A percentile compares a stretch with the other conserved stretches of the same genome.
These are phyloP conservation scores for Protomyctophum bolini DNA, from an alignment of 2,113 vertebrate species.

Conservation along the genomic window DNA sequence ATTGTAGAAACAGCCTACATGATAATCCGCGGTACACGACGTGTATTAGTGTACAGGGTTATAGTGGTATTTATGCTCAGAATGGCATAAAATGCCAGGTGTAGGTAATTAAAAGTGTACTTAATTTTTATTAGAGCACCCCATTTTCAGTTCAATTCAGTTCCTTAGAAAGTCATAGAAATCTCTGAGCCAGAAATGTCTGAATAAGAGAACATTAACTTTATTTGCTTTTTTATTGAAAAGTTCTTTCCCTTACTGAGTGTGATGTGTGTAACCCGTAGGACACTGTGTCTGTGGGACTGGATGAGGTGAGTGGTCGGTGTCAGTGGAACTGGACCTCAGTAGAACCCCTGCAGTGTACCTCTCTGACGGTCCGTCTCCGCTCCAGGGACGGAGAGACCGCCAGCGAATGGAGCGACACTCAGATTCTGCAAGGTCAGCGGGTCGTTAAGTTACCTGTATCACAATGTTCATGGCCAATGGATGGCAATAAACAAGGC, in stretches of 20 bases:
- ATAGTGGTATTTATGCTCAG: too few relatives aligned
- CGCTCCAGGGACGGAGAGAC: constrained; percentile 64
- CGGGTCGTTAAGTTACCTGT: neutral
- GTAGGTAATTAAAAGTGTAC: too few relatives aligned
- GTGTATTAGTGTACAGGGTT: too few relatives aligned
- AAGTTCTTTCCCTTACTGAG: constrained; percentile 20
- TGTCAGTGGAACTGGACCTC: constrained; percentile 76
- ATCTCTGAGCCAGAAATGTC: neutral
- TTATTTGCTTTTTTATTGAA: neutral
- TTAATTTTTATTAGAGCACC: too few relatives aligned
- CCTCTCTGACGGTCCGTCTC: constrained; percentile 69
- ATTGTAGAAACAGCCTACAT: too few relatives aligned
- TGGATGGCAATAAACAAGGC: neutral
- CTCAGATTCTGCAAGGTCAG: constrained; percentile 58
- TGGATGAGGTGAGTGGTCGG: constrained; percentile 32
- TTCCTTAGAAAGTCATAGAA: too few relatives aligned
- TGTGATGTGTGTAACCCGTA: constrained; percentile 30
- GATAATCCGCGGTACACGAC: too few relatives aligned
- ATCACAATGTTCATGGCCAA: too few relatives aligned
- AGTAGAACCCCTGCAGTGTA: constrained; percentile 73
- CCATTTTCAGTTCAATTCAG: too few relatives aligned
- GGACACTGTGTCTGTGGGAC: constrained; percentile 46
- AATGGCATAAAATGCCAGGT: too few relatives aligned
- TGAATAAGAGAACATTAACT: neutral
- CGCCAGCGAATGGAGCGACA: constrained; percentile 72